A percentile compares a stretch with the other conserved stretches of the same genome.
Evolutionary conservation across 2,797 vertebrate genomes (phyloP).

Genomic region (Morus bassanus): DNA sequence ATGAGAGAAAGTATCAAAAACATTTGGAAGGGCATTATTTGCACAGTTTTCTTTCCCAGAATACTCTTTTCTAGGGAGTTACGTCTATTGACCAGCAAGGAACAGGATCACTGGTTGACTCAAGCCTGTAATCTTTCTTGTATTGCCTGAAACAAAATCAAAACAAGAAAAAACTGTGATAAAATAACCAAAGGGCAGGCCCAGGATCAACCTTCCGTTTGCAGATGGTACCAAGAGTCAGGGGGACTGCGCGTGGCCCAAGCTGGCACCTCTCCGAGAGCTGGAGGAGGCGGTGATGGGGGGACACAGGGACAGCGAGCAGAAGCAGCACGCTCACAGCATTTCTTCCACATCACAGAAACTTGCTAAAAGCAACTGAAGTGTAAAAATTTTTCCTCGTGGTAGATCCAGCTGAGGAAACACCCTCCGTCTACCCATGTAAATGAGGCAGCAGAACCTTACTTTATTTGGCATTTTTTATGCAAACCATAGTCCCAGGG

Average conservation of each 20-base stretch:
- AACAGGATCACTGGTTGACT: not conserved
- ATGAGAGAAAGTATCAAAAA: not conserved
- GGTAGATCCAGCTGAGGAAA: not conserved
- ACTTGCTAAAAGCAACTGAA: not conserved
- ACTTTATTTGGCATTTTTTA: not conserved
- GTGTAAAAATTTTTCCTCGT: accelerated
- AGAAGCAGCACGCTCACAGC: not conserved
- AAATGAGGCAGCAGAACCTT: not conserved
- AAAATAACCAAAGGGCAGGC: not conserved
- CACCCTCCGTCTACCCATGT: not conserved
- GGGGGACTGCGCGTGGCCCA: not conserved
- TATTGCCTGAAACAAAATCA: conserved; percentile 35
- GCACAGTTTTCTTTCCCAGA: not conserved
- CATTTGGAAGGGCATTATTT: not conserved
- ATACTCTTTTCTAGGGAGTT: not conserved
- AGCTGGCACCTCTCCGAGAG: not conserved
- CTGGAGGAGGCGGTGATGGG: not conserved
- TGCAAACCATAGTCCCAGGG: not conserved
- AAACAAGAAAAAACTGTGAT: not conserved
- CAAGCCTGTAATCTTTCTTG: conserved; percentile 45
- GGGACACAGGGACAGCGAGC: not conserved
- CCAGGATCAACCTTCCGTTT: not conserved
- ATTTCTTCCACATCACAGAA: not conserved
- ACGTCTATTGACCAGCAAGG: conserved; percentile 31
- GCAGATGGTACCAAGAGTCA: not conserved